These are phyloP conservation scores for Ctenoplectra terminalis DNA, from an alignment of 1,140 invertebrate genomes.

Conservation along the genomic window DNA sequence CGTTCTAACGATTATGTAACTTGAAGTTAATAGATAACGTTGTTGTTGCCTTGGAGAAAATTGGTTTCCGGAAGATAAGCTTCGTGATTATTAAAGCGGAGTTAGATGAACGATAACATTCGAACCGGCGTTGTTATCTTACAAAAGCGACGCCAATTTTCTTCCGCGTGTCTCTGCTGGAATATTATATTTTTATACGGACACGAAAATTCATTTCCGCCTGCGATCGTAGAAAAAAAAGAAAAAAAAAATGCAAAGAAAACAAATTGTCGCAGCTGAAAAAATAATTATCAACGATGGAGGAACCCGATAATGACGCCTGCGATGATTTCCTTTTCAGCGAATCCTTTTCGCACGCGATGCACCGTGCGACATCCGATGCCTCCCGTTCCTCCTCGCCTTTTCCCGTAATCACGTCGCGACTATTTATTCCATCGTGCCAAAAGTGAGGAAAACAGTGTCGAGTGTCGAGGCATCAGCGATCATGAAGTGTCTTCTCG, in stretches of 20 bases:
- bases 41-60: background rate
- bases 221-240: background rate
- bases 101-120: slow-evolving; percentile 1
- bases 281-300: background rate
- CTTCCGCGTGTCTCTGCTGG: background rate
- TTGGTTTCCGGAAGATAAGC: slow-evolving; percentile 2
- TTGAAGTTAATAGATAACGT: background rate
- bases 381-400: background rate
- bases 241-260: background rate
- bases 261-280: background rate
- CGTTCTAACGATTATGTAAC: background rate
- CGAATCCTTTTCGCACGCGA: background rate
- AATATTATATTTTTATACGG: background rate
- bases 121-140: too few relatives aligned
- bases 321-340: background rate
- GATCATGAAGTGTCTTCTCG: slow-evolving; percentile 27
- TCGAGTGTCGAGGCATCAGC: background rate
- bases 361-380: background rate
- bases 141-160: background rate
- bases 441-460: background rate
- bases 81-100: background rate
- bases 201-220: background rate
- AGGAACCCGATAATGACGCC: background rate
- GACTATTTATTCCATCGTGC: slow-evolving; percentile 24
- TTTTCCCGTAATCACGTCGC: background rate